phyloP scores from a whole-genome alignment of 2,113 vertebrate species.

The Toxostoma redivivum region DNA sequence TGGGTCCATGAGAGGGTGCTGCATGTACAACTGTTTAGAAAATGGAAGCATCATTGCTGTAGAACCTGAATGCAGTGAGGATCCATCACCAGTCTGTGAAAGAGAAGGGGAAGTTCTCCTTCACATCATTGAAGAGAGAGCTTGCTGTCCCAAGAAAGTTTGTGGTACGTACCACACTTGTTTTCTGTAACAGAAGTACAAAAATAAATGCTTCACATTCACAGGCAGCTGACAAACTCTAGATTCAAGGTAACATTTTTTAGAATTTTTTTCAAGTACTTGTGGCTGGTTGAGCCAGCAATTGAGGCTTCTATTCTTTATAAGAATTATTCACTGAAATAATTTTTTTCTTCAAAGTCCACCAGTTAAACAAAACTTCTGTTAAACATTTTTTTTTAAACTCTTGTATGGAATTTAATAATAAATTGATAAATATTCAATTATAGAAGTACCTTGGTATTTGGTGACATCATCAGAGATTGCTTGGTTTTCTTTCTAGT shows the following conservation, averaged over 20 bases:
- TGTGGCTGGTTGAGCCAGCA: not conserved
- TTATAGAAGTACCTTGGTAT: not conserved
- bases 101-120: conserved; percentile 88
- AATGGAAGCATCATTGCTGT: conserved; percentile 88
- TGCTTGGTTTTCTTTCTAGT: not conserved
- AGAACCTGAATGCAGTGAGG: conserved; percentile 84
- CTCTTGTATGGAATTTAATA: not conserved
- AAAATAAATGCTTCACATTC: not conserved
- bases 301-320: not conserved
- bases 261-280: not conserved
- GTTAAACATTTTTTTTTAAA: not conserved
- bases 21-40: conserved; percentile 86
- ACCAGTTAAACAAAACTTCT: not conserved
- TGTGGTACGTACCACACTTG: conserved; percentile 78
- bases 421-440: not conserved
- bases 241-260: not conserved
- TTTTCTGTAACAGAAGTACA: not conserved
- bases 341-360: not conserved
- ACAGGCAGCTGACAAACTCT: not conserved
- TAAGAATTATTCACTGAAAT: not conserved
- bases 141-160: conserved; percentile 89
- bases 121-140: conserved; percentile 78
- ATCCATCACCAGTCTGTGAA: conserved; percentile 79
- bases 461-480: not conserved
- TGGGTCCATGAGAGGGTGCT: conserved; percentile 84